A percentile compares a stretch with the other conserved stretches of the same genome.
These are phyloP conservation scores for Malurus leucopterus DNA, from an alignment of 2,797 vertebrate species.

Conservation along the genomic window DNA sequence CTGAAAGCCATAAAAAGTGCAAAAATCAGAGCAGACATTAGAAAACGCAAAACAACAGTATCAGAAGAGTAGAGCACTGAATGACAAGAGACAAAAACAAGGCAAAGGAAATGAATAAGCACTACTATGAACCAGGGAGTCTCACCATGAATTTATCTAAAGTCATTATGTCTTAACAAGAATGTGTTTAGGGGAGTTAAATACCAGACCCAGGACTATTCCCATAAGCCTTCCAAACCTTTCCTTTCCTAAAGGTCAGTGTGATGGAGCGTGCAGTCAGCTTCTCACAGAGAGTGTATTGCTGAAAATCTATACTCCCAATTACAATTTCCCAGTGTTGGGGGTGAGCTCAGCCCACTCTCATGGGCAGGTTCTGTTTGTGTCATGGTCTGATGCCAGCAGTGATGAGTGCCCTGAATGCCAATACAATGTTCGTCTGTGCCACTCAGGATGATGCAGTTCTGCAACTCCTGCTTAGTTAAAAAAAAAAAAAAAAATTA, in stretches of 20 bases:
- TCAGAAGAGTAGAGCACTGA: neutral
- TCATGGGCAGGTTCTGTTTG: neutral
- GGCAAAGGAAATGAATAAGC: neutral
- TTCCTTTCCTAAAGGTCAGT: slow-evolving; percentile 30
- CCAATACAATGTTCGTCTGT: neutral
- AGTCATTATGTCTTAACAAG: neutral
- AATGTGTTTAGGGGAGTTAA: neutral
- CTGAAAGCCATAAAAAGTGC: slow-evolving; percentile 36
- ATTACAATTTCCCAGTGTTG: neutral
- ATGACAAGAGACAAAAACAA: neutral
- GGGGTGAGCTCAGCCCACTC: neutral
- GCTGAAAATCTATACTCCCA: slow-evolving; percentile 9
- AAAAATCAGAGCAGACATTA: slow-evolving; percentile 15
- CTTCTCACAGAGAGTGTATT: neutral
- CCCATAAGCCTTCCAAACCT: neutral
- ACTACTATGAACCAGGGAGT: neutral
- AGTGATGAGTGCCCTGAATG: neutral
- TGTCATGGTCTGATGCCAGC: neutral
- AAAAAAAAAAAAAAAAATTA: neutral
- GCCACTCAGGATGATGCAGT: fast-evolving
- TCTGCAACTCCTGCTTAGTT: neutral
- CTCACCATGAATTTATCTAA: neutral
- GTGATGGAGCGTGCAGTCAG: neutral
- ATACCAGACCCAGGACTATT: slow-evolving; percentile 1
- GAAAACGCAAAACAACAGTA: slow-evolving; percentile 25